A percentile compares a stretch with the other conserved stretches of the same genome.
Evolutionary conservation across 1,140 invertebrate genomes (phyloP).

Genomic region (Lordiphosa collinella): DNA sequence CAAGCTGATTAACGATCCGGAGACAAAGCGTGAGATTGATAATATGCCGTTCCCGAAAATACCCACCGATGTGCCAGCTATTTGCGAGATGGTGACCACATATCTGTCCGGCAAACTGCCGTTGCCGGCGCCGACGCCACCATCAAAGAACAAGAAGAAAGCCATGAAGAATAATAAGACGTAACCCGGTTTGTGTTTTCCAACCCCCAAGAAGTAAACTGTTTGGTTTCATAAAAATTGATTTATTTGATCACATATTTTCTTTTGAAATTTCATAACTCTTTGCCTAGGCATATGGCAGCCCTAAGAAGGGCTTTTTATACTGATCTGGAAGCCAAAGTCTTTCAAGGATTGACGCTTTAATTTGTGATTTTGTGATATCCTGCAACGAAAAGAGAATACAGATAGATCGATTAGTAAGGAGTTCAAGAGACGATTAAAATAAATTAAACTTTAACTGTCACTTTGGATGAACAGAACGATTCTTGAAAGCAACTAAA

Average conservation of each 20-base stretch:
- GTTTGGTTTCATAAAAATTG: conserved; percentile 67
- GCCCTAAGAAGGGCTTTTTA: conserved; percentile 63
- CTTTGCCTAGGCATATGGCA: conserved; percentile 65
- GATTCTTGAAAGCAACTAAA: no score
- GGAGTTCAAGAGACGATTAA: background rate
- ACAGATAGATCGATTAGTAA: background rate
- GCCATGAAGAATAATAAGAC: background rate
- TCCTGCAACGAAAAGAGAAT: conserved; percentile 26
- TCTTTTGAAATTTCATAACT: conserved; percentile 59
- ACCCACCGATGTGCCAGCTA: conserved; percentile 87
- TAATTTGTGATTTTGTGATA: conserved; percentile 9
- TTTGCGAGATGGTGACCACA: conserved; percentile 93
- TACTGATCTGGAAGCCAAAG: conserved; percentile 33
- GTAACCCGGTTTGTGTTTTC: no score
- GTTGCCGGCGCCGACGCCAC: background rate
- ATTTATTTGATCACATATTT: conserved; percentile 76
- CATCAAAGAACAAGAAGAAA: conserved; percentile 27
- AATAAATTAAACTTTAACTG: no score
- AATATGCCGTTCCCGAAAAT: conserved; percentile 82
- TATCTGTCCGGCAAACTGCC: conserved; percentile 84
- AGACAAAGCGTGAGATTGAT: conserved; percentile 95
- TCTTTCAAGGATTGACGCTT: conserved; percentile 49
- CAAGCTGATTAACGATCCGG: conserved; percentile 97
- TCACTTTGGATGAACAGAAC: no score
- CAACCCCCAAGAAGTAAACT: background rate